Base-by-base conservation (phyloP, 2,797 vertebrate species). In the Ctenopoma kingsleyae region DNA sequence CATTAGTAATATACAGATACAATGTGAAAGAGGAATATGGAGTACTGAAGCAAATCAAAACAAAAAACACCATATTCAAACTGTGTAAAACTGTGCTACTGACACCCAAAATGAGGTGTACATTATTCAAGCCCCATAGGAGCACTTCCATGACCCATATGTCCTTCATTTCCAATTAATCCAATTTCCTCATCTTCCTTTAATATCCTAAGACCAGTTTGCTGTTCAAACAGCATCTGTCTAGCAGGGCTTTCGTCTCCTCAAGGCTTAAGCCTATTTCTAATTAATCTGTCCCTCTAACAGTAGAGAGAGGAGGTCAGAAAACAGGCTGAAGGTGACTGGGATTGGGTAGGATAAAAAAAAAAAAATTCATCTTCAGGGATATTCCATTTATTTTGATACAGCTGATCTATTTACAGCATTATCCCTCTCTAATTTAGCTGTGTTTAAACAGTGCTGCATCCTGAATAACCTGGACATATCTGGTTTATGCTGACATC, bases 201-300 rank as follows among this genome's bases (percentile, higher is more conserved):
- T 86, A 78, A 86, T 85, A 76, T 80, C 77, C 71, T 23, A 54
- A 62, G 48, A 74, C 71, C 47, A 17, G 65, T 82, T 84, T 76
- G 55, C 80, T 79, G 82, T 87, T 88, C 76, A 84, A 87, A 85
- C 85, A 84, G 77, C 74, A 66, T 85, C 78, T 79, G 79, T 81
- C 76, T 71, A 7, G 56, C 58, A 52, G 60, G 60, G 71, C 65
- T 56, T 73, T 73, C 17, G 32, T 64, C 74, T 84, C 68, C 76
- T 81, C 50, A 41, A 85, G 78, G 78, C 74, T 71, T 78, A 72
- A 73, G 61, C 61, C 68, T 36, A 67, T 80, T 81, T 84, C 65
- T 81, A 82, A 86, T 91, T 80, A 84, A 84, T 85, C 64, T 76
- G 60, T 72, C 46, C 30, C 57, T 83, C 67, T 22, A 78, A 74